Evolutionary conservation across 2,797 vertebrate species (phyloP).

Genomic region (Hoplostethus atlanticus): DNA sequence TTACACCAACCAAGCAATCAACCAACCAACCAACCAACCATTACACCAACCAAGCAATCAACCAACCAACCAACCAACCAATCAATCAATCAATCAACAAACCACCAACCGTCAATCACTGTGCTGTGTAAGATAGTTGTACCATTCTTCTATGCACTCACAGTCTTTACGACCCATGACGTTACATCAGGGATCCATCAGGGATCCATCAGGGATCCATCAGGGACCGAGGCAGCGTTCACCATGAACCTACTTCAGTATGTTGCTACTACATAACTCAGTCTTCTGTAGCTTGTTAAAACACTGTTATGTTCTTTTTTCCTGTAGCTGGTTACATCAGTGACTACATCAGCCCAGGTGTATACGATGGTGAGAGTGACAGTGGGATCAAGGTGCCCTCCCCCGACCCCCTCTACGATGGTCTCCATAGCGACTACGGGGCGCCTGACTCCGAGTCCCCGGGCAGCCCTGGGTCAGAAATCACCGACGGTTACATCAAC

Average conservation of each 20-base stretch:
- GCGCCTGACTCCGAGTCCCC: slow-evolving; percentile 91
- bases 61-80: not conserved
- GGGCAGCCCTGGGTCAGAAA: slow-evolving; percentile 91
- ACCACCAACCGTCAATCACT: not conserved
- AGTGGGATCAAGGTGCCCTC: slow-evolving; percentile 91
- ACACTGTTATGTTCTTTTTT: slow-evolving; percentile 54
- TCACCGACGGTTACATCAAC: slow-evolving; percentile 93
- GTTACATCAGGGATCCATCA: not conserved
- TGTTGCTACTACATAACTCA: not conserved
- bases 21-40: not conserved
- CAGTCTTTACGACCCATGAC: not conserved
- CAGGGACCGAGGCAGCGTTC: not conserved
- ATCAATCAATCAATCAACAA: not conserved
- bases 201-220: not conserved
- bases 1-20: not conserved
- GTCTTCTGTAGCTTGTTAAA: slow-evolving; percentile 1
- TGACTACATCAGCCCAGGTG: slow-evolving; percentile 92
- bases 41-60: not conserved
- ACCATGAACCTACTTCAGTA: not conserved
- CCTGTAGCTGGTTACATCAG: slow-evolving; percentile 89
- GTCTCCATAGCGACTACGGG: slow-evolving; percentile 90
- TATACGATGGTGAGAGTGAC: slow-evolving; percentile 90
- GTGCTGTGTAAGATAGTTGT: not conserved
- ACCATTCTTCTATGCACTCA: not conserved
- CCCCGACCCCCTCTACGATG: slow-evolving; percentile 91